Evolutionary conservation across 2,888 invertebrate species (phyloP), one percentile per base, ranked within the genome.

Genomic region (Salticus scenicus): DNA sequence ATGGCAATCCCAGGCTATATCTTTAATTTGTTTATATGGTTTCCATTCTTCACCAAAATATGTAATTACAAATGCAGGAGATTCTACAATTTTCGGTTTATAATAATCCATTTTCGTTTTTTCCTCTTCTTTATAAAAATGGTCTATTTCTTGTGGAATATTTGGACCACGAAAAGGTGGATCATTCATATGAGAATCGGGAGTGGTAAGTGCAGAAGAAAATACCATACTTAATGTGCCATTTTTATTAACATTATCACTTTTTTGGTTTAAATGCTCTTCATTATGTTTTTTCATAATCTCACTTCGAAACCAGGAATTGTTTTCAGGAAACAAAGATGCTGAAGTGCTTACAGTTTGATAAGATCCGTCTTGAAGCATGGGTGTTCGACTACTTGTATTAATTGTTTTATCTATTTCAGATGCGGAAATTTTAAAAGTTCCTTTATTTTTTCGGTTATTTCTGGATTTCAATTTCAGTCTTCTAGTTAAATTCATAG

Each of bases 1-100:
- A 90, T 98, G 97, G 10, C 97, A 94, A 90, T 97, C 96, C 97
- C 97, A 97, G 0, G 86, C 72, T 31, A 76, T 41, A n/a, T 72
- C 80, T 42, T 71, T 70, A 4, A 37, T 20, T 37, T 80, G 30
- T 37, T 42, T 71, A 12, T 71, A 64, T 7, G 80, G 33, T 37
- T 80, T 80, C 86, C 86, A 86, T 10, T 80, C 71, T 72, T 51
- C 41, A 1, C 51, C 78, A 30, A 41, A 24, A 28, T 80, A 74
- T 12, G 47, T 51, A n/a, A 66, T 57, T 31, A 63, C 64, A 71
- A 80, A 80, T 2, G 57, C 69, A 24, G 80, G 80, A 17, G 72
- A 47, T 31, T 80, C 79, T 30, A 71, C 57, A 12, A 70, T 63
- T 17, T 33, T 17, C 2, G 63, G 67, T 5, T 63, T 69, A 27